These are phyloP conservation scores for Byasa hedistus DNA, from an alignment of 2,888 invertebrate genomes.

Conservation along the genomic window DNA sequence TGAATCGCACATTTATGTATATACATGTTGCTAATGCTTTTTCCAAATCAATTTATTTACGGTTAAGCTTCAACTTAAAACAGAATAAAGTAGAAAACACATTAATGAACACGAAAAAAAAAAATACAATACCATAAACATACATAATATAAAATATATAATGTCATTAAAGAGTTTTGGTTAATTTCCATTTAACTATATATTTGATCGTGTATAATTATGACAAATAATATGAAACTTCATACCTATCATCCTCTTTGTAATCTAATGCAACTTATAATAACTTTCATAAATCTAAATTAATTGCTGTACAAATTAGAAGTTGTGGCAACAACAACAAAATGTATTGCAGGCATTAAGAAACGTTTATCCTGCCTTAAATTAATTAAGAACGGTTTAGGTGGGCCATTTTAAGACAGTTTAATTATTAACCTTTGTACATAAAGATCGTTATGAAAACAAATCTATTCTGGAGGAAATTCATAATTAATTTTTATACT, in stretches of 20 bases:
- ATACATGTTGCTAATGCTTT: too few species aligned
- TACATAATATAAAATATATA: too few species aligned
- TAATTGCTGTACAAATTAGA: slow-evolving; percentile 7
- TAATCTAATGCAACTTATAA: neutral
- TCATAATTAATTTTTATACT: neutral
- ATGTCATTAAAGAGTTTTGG: too few species aligned
- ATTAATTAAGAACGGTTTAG: slow-evolving; percentile 8
- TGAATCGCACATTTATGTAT: too few species aligned
- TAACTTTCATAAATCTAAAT: neutral
- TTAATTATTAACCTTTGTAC: slow-evolving; percentile 3
- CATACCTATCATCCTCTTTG: neutral
- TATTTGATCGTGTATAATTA: too few species aligned
- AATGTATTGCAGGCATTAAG: slow-evolving; percentile 13
- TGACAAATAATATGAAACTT: neutral
- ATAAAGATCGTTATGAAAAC: slow-evolving; percentile 1
- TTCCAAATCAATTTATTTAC: too few species aligned
- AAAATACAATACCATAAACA: too few species aligned
- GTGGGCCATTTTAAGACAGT: slow-evolving; percentile 1
- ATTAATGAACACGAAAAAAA: too few species aligned
- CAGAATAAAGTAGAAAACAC: too few species aligned
- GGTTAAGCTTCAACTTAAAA: too few species aligned
- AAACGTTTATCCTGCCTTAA: neutral
- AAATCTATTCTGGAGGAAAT: neutral
- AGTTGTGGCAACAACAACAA: slow-evolving; percentile 5
- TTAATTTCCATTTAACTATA: too few species aligned